A percentile compares a stretch with the other conserved stretches of the same genome.
phyloP scores from a whole-genome alignment of 2,113 vertebrate genomes.

The Addax nasomaculatus region DNA sequence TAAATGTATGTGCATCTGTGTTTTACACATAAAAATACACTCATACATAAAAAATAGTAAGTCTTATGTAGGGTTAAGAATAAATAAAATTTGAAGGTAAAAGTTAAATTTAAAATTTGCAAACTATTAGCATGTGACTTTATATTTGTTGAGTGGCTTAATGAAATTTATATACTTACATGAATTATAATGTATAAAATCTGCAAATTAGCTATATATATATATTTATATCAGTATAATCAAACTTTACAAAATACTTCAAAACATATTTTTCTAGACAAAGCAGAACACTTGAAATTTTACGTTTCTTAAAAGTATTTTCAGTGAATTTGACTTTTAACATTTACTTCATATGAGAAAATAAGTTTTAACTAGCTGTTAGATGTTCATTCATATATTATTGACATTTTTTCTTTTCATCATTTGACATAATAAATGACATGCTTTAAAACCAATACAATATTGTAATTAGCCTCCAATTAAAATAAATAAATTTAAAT shows the following conservation, averaged over 20 bases:
- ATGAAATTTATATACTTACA: neutral
- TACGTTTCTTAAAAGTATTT: neutral
- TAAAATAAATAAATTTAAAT: too few species aligned
- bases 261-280: neutral
- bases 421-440: neutral
- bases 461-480: too few species aligned
- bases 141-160: neutral
- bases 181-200: neutral
- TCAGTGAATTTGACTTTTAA: neutral
- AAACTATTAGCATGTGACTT: neutral
- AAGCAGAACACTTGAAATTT: neutral
- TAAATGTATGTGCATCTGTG: neutral
- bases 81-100: neutral
- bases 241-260: neutral
- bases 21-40: neutral
- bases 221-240: neutral
- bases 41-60: conserved; percentile 17
- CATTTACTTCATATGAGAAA: neutral
- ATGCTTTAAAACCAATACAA: neutral
- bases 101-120: neutral
- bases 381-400: neutral
- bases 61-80: neutral
- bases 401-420: neutral
- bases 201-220: neutral
- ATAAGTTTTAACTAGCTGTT: neutral